A percentile compares a stretch with the other conserved stretches of the same genome.
These are phyloP conservation scores for Pristionchus fissidentatus DNA, from an alignment of 2,888 invertebrate species.

Conservation along the genomic window DNA sequence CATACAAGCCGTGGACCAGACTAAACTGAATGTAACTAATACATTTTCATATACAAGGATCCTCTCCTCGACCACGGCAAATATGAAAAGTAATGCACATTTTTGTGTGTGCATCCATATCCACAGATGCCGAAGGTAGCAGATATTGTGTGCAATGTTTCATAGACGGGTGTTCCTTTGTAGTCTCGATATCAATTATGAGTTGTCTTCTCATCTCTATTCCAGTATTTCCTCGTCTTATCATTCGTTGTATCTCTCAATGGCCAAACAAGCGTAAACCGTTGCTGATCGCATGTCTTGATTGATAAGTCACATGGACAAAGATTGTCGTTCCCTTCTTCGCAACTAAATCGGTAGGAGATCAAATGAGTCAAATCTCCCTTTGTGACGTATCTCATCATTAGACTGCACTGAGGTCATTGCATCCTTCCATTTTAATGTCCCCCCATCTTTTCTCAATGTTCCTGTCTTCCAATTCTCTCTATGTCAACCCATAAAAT, in stretches of 20 bases:
- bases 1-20: too few relatives aligned
- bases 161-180: too few relatives aligned
- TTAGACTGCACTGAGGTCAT: neutral
- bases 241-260: slow-evolving; percentile 2
- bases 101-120: too few relatives aligned
- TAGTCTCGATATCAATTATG: neutral
- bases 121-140: too few relatives aligned
- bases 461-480: slow-evolving; percentile 2
- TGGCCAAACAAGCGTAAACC: slow-evolving; percentile 13
- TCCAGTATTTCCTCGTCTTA: slow-evolving; percentile 30
- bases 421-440: slow-evolving; percentile 4
- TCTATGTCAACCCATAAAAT: slow-evolving; percentile 35
- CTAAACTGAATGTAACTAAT: neutral
- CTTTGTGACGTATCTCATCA: slow-evolving; percentile 34
- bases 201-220: neutral
- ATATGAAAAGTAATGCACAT: too few relatives aligned
- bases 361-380: neutral
- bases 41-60: too few relatives aligned
- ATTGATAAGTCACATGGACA: slow-evolving; percentile 19
- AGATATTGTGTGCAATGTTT: slow-evolving; percentile 14
- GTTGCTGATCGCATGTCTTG: neutral
- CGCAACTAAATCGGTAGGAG: slow-evolving; percentile 1
- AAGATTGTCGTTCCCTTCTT: slow-evolving; percentile 12
- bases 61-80: too few relatives aligned
- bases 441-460: slow-evolving; percentile 16